Conservation (phyloP, 2,888 invertebrate genomes). For the Choreutis nemorana region DNA sequence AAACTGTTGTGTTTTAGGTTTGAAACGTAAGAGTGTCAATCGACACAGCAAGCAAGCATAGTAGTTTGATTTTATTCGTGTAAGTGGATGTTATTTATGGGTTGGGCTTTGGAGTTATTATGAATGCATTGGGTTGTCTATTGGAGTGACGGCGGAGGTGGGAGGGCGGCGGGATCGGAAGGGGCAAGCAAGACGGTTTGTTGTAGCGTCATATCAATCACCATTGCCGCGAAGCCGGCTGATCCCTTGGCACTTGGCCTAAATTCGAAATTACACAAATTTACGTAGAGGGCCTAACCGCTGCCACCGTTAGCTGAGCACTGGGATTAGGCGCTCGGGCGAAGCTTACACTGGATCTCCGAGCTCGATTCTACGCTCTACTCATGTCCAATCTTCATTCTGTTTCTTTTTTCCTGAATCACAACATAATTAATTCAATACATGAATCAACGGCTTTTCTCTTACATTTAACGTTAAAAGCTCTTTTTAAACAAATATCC, state of each 20-base stretch:
- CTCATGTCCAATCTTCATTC: conserved; percentile 33
- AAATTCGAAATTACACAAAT: conserved; percentile 64
- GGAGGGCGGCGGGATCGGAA: conserved; percentile 32
- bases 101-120: conserved; percentile 17
- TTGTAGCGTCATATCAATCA: conserved; percentile 60
- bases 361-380: conserved; percentile 45
- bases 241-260: conserved; percentile 66
- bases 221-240: conserved; percentile 45
- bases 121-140: conserved; percentile 40
- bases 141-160: conserved; percentile 26
- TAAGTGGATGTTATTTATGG: not conserved
- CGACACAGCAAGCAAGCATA: not conserved
- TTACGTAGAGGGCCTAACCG: conserved; percentile 53
- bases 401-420: conserved; percentile 10
- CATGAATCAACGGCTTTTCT: too few relatives aligned
- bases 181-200: too few relatives aligned
- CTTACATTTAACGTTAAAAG: too few relatives aligned
- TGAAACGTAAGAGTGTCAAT: not conserved
- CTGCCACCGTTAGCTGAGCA: conserved; percentile 41
- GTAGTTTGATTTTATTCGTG: too few relatives aligned
- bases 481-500: too few relatives aligned
- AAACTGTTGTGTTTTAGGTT: not conserved
- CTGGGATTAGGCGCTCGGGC: conserved; percentile 47
- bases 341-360: conserved; percentile 47
- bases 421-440: not conserved